A percentile compares a stretch with the other conserved stretches of the same genome.
These are phyloP conservation scores for Plagiodera versicolora DNA, from an alignment of 2,888 invertebrate genomes.

Conservation along the genomic window DNA sequence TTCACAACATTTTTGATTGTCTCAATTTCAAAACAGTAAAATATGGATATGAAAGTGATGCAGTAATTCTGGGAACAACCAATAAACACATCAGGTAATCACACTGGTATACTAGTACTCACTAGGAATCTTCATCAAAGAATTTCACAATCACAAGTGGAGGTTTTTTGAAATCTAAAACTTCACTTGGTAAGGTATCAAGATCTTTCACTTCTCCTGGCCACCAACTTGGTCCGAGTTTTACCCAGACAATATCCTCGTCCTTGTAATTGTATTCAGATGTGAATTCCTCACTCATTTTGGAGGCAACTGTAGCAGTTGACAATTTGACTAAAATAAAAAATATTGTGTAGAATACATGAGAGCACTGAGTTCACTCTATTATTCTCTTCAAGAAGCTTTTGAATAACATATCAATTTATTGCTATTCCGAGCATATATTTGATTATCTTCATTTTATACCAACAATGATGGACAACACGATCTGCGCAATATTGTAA, in stretches of 20 bases:
- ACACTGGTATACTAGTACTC: no score
- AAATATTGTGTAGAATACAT: not conserved
- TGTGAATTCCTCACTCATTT: constrained; percentile 73
- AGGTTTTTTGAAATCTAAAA: constrained; percentile 66
- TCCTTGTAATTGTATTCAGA: constrained; percentile 62
- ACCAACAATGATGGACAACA: constrained; percentile 10
- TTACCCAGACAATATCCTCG: constrained; percentile 85
- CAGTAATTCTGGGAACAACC: no score
- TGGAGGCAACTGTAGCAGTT: constrained; percentile 25
- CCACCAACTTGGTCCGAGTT: constrained; percentile 82
- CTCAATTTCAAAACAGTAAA: not conserved
- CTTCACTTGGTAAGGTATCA: constrained; percentile 68
- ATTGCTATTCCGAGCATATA: not conserved
- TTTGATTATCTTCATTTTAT: not conserved
- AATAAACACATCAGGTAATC: not conserved
- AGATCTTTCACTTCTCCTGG: constrained; percentile 74
- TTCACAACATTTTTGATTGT: not conserved
- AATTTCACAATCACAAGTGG: constrained; percentile 84
- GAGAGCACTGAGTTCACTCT: no score
- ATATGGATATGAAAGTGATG: no score
- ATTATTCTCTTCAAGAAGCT: not conserved
- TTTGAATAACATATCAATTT: not conserved
- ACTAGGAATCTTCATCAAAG: constrained; percentile 83
- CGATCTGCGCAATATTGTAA: constrained; percentile 11
- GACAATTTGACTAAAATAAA: constrained; percentile 15